Conservation (phyloP, 2,888 invertebrate genomes). For the Euclidia mi region DNA sequence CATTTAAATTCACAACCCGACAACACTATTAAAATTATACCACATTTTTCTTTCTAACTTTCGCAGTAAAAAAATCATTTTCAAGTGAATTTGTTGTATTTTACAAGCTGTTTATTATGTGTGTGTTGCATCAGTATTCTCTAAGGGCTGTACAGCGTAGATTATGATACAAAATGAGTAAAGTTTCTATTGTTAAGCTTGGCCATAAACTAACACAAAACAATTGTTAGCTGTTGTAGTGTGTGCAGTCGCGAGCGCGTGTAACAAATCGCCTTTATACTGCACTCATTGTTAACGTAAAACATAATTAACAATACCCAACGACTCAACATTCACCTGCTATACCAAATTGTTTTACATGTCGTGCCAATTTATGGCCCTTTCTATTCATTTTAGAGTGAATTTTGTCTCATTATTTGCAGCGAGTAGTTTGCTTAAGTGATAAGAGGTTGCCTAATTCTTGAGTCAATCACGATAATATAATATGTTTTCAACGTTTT, state of each 20-base stretch:
- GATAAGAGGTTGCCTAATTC: too few relatives aligned
- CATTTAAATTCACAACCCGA: slow-evolving; percentile 41
- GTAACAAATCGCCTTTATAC: slow-evolving; percentile 59
- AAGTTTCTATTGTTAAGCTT: slow-evolving; percentile 69
- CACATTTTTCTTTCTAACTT: slow-evolving; percentile 21
- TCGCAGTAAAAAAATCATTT: slow-evolving; percentile 19
- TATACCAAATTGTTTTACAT: slow-evolving; percentile 20
- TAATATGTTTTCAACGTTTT: too few relatives aligned
- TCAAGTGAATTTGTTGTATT: slow-evolving; percentile 1
- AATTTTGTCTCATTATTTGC: too few relatives aligned
- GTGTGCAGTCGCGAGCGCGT: slow-evolving; percentile 52
- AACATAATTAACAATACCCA: slow-evolving; percentile 37
- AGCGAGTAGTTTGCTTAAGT: too few relatives aligned
- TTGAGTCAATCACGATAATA: too few relatives aligned
- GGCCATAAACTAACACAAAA: slow-evolving; percentile 69
- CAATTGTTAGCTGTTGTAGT: slow-evolving; percentile 63
- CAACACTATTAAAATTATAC: slow-evolving; percentile 45
- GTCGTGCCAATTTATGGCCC: slow-evolving; percentile 12
- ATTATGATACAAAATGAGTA: slow-evolving; percentile 67
- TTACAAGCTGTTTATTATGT: slow-evolving; percentile 34
- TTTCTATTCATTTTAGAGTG: too few relatives aligned
- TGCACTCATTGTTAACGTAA: slow-evolving; percentile 52
- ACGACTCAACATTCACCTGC: slow-evolving; percentile 19
- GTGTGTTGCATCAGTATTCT: slow-evolving; percentile 32
- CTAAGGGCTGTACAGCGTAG: slow-evolving; percentile 49